Base-by-base conservation (phyloP, 2,888 invertebrate species). In the Erebia aethiops region DNA sequence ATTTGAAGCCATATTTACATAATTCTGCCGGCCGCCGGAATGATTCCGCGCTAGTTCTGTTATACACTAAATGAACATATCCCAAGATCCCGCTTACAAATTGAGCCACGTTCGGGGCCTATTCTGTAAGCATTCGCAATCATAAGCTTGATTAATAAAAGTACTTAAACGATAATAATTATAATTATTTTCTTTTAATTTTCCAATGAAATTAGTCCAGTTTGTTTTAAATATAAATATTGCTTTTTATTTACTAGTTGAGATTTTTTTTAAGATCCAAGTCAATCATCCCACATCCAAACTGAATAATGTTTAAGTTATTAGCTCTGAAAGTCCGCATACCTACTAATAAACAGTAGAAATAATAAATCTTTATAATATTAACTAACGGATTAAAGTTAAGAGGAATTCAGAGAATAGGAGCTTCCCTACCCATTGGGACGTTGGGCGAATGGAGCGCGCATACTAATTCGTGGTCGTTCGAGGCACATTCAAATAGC, bases 41-140 rank as follows among this genome's bases (percentile, higher is more conserved):
- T 89, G 83, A 89, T 88, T 89, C 84, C 82, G 86, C 83, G 81
- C 82, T 85, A 86, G 88, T 88, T 89, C 86, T 85, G 87, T 91
- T 86, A 86, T 88, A 90, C 87, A 88, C 90, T 82, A 92, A 92
- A 92, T 92, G 91, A 91, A 89, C 90, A 88, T 90, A 92, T 91
- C 92, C 92, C 91, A 90, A 93, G 93, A 92, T 92, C 92, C 91
- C 89, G 82, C 87, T 87, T 84, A 90, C 92, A 92, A 92, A 92
- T 92, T 92, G 92, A 87, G 87, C 89, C 81, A 81, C 79, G 83
- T 77, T 73, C 79, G 78, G 78, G 86, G 78, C 78, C 79, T 90
- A 92, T 92, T 92, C 90, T 84, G 84, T 66, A 71, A 67, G 65
- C 67, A 73, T 65, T 74, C 71, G 73, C 70, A 54, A 65, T 57